A percentile compares a stretch with the other conserved stretches of the same genome.
phyloP scores from a whole-genome alignment of 2,888 invertebrate genomes.

The Pristionchus japonicus region DNA sequence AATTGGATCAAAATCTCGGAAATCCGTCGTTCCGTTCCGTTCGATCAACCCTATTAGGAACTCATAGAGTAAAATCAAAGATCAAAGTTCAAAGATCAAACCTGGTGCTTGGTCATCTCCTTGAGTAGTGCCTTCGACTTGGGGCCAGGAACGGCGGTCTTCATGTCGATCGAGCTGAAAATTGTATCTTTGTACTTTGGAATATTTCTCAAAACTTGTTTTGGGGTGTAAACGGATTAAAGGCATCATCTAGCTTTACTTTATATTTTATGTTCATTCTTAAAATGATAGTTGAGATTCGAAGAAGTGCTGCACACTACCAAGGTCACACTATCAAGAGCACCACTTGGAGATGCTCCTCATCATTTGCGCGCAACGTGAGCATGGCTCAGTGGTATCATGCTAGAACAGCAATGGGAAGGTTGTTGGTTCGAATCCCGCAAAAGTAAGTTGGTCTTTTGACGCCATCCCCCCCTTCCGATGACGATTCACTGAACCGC shows the following conservation, averaged over 20 bases:
- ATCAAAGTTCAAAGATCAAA: slow-evolving; percentile 11
- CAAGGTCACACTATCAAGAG: too few relatives aligned
- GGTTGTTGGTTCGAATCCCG: not conserved
- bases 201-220: too few relatives aligned
- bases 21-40: too few relatives aligned
- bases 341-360: too few relatives aligned
- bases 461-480: not conserved
- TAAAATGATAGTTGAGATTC: too few relatives aligned
- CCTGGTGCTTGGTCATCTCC: slow-evolving; percentile 43
- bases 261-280: too few relatives aligned
- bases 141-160: slow-evolving; percentile 72
- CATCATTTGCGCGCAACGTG: too few relatives aligned
- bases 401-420: not conserved
- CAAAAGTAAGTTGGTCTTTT: not conserved
- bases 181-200: too few relatives aligned
- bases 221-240: too few relatives aligned
- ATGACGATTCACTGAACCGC: slow-evolving; percentile 22
- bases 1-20: too few relatives aligned
- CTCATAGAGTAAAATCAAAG: not conserved
- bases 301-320: too few relatives aligned
- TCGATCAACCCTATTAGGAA: not conserved
- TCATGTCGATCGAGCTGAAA: slow-evolving; percentile 50
- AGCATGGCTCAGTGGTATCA: not conserved
- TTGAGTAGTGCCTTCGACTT: slow-evolving; percentile 56
- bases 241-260: too few relatives aligned